phyloP scores from a whole-genome alignment of 2,888 invertebrate genomes.

The Noctua comes region DNA sequence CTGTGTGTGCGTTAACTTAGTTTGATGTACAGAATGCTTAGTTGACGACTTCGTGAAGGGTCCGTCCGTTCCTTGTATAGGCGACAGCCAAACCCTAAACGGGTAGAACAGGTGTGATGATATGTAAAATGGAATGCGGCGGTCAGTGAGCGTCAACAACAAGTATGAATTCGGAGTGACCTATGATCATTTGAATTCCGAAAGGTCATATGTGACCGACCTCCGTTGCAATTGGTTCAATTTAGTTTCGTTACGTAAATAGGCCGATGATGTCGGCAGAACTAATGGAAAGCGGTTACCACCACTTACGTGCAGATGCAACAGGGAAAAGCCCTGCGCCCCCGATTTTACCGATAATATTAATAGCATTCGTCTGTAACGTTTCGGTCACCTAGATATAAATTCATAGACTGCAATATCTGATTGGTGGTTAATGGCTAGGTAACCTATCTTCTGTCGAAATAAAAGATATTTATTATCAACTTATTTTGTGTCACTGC shows the following conservation, averaged over 20 bases:
- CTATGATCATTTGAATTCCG: neutral
- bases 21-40: no score
- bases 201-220: neutral
- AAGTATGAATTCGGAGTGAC: neutral
- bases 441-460: neutral
- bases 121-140: no score
- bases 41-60: no score
- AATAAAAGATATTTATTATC: neutral
- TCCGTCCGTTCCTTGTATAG: neutral
- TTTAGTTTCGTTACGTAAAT: neutral
- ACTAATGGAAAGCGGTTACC: conserved; percentile 40
- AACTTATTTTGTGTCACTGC: neutral
- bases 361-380: neutral
- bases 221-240: neutral
- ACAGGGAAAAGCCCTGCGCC: neutral
- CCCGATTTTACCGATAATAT: conserved; percentile 4
- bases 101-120: neutral
- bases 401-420: neutral
- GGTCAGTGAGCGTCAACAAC: no score
- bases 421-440: neutral
- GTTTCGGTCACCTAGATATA: no score
- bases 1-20: neutral
- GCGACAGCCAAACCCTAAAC: neutral
- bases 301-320: conserved; percentile 17
- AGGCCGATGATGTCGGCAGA: neutral